These are phyloP conservation scores for Drosophila maculinotata DNA, from an alignment of 2,888 invertebrate genomes.

Conservation along the genomic window DNA sequence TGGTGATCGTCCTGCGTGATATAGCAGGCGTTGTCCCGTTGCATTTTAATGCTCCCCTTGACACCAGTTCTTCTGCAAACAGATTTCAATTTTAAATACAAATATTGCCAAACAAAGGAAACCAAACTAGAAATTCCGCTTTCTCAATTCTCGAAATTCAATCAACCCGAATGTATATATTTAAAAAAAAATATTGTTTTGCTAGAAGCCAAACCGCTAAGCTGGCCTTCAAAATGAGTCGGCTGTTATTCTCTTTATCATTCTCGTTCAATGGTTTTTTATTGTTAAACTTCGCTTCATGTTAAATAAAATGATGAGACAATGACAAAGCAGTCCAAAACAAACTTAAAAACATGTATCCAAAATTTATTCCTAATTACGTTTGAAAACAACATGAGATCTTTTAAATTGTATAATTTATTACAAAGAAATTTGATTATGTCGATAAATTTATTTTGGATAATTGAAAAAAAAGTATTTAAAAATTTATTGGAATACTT, in stretches of 20 bases:
- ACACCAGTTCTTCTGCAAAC: slow-evolving; percentile 87
- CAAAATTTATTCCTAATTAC: slow-evolving; percentile 8
- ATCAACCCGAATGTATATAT: background rate
- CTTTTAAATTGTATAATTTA: no score
- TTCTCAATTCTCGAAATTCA: background rate
- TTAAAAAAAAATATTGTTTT: background rate
- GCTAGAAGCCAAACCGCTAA: background rate
- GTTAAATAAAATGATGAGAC: slow-evolving; percentile 20
- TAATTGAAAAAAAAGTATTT: background rate
- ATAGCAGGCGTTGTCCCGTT: slow-evolving; percentile 91
- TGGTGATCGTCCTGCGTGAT: slow-evolving; percentile 92
- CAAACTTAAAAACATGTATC: slow-evolving; percentile 1
- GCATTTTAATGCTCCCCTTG: slow-evolving; percentile 89
- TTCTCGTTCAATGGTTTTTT: slow-evolving; percentile 9
- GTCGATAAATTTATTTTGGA: background rate
- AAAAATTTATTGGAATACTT: no score
- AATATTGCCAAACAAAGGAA: background rate
- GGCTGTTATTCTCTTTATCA: background rate
- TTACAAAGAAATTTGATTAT: no score
- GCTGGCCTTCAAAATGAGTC: slow-evolving; percentile 36
- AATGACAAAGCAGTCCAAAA: slow-evolving; percentile 33
- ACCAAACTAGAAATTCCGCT: slow-evolving; percentile 9
- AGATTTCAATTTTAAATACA: background rate
- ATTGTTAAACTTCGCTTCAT: slow-evolving; percentile 10
- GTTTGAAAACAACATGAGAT: background rate